Percentiles rank a stretch among this genome's conserved stretches.
Conservation (phyloP, 1,140 invertebrate species). For the Sipha flava region DNA sequence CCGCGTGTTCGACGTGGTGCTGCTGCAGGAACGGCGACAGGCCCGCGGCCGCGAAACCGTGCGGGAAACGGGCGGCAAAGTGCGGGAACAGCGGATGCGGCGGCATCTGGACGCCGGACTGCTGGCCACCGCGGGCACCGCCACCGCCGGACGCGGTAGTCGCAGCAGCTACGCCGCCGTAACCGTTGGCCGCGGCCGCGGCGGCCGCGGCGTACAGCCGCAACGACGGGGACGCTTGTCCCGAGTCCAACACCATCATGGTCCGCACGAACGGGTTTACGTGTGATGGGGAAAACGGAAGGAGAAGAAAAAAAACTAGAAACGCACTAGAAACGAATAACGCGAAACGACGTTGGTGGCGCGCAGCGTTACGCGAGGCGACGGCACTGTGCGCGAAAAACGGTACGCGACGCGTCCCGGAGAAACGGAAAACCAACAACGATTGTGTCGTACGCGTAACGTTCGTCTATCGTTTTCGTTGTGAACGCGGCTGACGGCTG, state of each 20-base stretch:
- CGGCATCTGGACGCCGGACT: conserved; percentile 28
- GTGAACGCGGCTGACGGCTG: background rate
- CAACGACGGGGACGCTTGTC: conserved; percentile 36
- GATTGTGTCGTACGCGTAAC: too few relatives aligned
- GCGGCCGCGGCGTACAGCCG: conserved; percentile 37
- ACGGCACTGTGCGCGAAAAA: too few relatives aligned
- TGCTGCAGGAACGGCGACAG: conserved; percentile 35
- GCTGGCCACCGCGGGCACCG: background rate
- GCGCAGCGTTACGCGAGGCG: too few relatives aligned
- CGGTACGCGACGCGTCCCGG: too few relatives aligned
- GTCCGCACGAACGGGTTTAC: background rate
- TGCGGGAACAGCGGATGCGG: conserved; percentile 36
- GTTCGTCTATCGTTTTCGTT: too few relatives aligned
- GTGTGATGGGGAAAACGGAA: too few relatives aligned
- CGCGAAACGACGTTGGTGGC: too few relatives aligned
- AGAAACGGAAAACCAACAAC: too few relatives aligned
- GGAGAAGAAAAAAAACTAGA: too few relatives aligned
- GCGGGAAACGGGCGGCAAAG: conserved; percentile 35
- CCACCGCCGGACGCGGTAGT: conserved; percentile 1
- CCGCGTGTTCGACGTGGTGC: conserved; percentile 23
- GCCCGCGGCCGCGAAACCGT: conserved; percentile 31
- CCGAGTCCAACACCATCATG: conserved; percentile 37
- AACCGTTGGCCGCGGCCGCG: conserved; percentile 34
- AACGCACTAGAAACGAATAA: too few relatives aligned
- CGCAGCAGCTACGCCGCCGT: conserved; percentile 3